Conservation (phyloP, 2,797 vertebrate genomes). For the Cryptoblepharus egeriae region DNA sequence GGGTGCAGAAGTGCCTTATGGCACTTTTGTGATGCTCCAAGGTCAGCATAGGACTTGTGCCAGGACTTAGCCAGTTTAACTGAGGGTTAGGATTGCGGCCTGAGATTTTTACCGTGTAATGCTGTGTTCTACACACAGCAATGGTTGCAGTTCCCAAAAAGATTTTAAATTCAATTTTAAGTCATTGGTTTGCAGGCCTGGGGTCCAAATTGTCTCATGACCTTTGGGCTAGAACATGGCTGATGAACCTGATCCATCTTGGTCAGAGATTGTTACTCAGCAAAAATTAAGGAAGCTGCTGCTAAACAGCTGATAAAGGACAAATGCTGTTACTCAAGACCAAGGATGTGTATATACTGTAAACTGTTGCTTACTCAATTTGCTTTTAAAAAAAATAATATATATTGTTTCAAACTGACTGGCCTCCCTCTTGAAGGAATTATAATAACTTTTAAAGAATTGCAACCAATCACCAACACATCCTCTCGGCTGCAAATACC, state of each 20-base stretch:
- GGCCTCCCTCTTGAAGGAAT: background rate
- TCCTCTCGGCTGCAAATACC: background rate
- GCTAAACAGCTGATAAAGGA: background rate
- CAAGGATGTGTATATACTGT: background rate
- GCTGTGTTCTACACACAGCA: background rate
- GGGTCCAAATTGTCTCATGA: background rate
- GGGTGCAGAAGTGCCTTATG: too few species aligned
- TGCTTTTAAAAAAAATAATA: background rate
- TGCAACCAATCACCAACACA: background rate
- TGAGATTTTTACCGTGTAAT: too few species aligned
- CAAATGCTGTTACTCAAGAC: background rate
- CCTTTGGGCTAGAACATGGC: background rate
- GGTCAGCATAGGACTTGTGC: too few species aligned
- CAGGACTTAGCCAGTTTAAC: too few species aligned
- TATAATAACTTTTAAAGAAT: background rate
- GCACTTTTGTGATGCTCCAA: too few species aligned
- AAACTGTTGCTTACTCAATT: background rate
- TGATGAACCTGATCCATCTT: background rate
- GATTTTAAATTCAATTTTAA: background rate
- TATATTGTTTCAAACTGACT: background rate
- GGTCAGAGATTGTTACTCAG: background rate
- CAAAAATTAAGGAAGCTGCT: conserved; percentile 1
- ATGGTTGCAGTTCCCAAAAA: background rate
- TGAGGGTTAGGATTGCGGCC: too few species aligned
- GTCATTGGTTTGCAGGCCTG: background rate